Evolutionary conservation across 2,113 vertebrate species (phyloP).

Genomic region (Xenopus laevis): DNA sequence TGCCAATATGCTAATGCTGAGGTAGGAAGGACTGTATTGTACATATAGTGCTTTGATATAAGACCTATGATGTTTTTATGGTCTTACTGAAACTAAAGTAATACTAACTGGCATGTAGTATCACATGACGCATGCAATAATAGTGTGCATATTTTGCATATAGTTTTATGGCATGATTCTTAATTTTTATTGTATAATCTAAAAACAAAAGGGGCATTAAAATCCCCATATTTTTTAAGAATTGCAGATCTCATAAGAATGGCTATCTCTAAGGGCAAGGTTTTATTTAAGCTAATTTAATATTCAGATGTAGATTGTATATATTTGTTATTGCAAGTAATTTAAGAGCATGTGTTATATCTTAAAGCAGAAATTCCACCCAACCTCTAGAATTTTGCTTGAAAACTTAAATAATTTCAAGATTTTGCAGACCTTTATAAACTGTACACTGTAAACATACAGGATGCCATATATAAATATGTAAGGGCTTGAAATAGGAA

Average conservation of each 20-base stretch:
- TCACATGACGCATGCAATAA: slow-evolving; percentile 85
- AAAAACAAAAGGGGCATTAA: slow-evolving; percentile 50
- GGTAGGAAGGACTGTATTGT: slow-evolving; percentile 52
- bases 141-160: slow-evolving; percentile 72
- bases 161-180: slow-evolving; percentile 86
- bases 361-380: slow-evolving; percentile 60
- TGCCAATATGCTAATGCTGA: slow-evolving; percentile 50
- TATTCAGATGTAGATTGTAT: slow-evolving; percentile 61
- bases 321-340: slow-evolving; percentile 70
- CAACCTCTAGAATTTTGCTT: neutral
- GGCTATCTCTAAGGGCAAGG: slow-evolving; percentile 55
- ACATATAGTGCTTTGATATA: slow-evolving; percentile 64
- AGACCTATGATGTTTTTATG: slow-evolving; percentile 62
- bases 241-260: slow-evolving; percentile 48
- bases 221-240: slow-evolving; percentile 52
- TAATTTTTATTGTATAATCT: slow-evolving; percentile 76
- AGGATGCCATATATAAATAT: neutral
- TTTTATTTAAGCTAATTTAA: slow-evolving; percentile 47
- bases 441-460: neutral
- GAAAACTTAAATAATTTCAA: neutral
- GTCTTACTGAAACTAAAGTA: slow-evolving; percentile 64
- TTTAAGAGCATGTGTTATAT: slow-evolving; percentile 85
- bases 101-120: slow-evolving; percentile 78
- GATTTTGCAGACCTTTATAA: neutral
- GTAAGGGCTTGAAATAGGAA: neutral